Percentiles rank a stretch among this genome's conserved stretches.
Conservation (phyloP, 2,797 vertebrate genomes). For the Alosa sapidissima region DNA sequence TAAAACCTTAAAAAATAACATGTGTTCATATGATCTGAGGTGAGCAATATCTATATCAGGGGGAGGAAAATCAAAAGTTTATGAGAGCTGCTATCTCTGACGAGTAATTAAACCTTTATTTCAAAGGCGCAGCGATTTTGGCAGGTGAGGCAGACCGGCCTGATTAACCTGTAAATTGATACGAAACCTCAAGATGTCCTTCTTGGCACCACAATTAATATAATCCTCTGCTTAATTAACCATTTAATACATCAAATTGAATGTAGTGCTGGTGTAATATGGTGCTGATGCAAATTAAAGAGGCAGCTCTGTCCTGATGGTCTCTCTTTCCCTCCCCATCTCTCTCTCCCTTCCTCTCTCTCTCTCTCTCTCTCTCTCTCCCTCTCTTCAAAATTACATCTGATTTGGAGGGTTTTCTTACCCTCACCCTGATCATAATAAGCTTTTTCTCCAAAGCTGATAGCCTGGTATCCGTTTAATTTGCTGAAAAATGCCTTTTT, state of each 20-base stretch:
- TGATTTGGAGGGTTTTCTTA: background rate
- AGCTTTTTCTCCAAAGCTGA: slow-evolving; percentile 14
- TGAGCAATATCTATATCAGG: background rate
- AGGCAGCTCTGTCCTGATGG: slow-evolving; percentile 24
- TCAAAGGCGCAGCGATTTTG: slow-evolving; percentile 59
- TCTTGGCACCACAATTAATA: slow-evolving; percentile 61
- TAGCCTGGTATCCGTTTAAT: background rate
- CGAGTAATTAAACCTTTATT: slow-evolving; percentile 65
- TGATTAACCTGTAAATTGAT: slow-evolving; percentile 77
- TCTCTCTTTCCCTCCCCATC: background rate
- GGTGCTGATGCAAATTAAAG: slow-evolving; percentile 47
- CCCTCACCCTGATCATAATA: background rate
- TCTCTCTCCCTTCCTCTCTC: background rate
- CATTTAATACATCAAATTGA: slow-evolving; percentile 68
- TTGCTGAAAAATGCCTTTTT: background rate
- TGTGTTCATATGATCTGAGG: background rate
- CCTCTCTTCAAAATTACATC: background rate
- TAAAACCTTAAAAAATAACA: background rate
- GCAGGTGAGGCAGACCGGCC: slow-evolving; percentile 70
- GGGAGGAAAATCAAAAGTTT: background rate
- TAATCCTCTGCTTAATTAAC: slow-evolving; percentile 71
- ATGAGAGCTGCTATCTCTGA: slow-evolving; percentile 48
- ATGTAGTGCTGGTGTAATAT: slow-evolving; percentile 59
- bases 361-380: background rate
- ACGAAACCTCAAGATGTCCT: slow-evolving; percentile 68